Conservation (phyloP, 1,140 invertebrate genomes). For the Phthorimaea operculella region DNA sequence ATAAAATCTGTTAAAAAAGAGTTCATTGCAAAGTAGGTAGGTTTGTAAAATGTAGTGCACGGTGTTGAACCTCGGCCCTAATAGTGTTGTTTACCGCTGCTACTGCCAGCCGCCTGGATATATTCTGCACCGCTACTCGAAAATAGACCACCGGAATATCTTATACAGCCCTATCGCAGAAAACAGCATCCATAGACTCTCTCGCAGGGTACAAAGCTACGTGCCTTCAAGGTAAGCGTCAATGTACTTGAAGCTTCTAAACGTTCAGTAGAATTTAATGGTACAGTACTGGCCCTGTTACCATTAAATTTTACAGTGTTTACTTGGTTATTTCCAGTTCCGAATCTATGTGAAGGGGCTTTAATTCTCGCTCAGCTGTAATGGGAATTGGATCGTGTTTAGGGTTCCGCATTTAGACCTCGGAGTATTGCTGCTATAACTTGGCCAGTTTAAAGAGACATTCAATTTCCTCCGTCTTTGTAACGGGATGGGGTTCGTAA, state of each 20-base stretch:
- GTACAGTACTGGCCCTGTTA: neutral
- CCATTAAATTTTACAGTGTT: conserved; percentile 7
- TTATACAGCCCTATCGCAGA: neutral
- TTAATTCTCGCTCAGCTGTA: conserved; percentile 1
- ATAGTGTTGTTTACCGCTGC: conserved; percentile 5
- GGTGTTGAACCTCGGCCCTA: neutral
- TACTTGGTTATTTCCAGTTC: conserved; percentile 4
- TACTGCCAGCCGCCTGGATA: neutral
- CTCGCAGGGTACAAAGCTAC: neutral
- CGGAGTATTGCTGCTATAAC: neutral
- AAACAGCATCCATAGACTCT: neutral
- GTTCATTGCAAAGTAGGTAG: too few species aligned
- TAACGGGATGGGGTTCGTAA: too few species aligned
- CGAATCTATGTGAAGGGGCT: conserved; percentile 5
- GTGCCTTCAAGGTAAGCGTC: neutral
- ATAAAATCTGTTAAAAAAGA: too few species aligned
- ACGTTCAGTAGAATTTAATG: neutral
- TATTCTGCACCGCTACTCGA: neutral
- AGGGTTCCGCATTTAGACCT: neutral
- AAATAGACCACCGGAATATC: neutral
- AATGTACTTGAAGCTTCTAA: neutral
- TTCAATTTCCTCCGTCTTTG: too few species aligned
- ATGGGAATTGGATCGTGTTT: neutral
- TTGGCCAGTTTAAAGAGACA: too few species aligned
- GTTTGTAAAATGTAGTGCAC: too few species aligned